Base-by-base conservation (phyloP, 2,888 invertebrate genomes). In the Theretra japonica region DNA sequence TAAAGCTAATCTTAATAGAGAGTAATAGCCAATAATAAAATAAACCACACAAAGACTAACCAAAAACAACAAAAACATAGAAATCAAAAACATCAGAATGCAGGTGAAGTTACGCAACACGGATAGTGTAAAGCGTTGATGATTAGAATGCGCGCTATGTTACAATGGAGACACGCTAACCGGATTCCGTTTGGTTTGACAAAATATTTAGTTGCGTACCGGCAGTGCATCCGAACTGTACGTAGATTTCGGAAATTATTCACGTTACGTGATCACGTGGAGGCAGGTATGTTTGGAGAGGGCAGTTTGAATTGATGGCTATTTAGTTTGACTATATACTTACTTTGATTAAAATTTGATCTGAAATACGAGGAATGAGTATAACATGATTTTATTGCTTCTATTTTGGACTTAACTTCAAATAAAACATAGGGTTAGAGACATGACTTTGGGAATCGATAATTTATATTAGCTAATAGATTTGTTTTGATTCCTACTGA, bases 131-230 rank as follows among this genome's bases (percentile, higher is more conserved):
- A 33, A 41, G 21, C 62, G 21, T 21, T 65, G 33, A 4, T 48
- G 48, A 65, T 65, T 48, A 65, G 65, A 65, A 65, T 65, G 41
- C 65, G 8, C 21, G 65, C 15, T 65, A 65, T 21, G 62, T 48
- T 48, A 21, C 62, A 48, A 48, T 48, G 21, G 65, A 21, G 48
- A 23, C 65, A 23, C 33, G 60, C 60, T 53, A 53, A n/a, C 53
- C 53, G 53, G n/a, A 53, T 53, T 53, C 53, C 33, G 23, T 23
- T 15, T 41, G 15, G 41, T 11, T 23, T 78, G 76, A 76, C 80
- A 72, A 76, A 81, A 81, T 79, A 77, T 76, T 77, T 78, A 56
- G 73, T 72, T 71, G 41, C 72, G 77, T 78, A 70, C 78, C 77
- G 33, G 17, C 23, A 21, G 65, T 65, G 62, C 21, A 33, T 62